phyloP scores from a whole-genome alignment of 1,140 invertebrate species.

The Panonychus citri region DNA sequence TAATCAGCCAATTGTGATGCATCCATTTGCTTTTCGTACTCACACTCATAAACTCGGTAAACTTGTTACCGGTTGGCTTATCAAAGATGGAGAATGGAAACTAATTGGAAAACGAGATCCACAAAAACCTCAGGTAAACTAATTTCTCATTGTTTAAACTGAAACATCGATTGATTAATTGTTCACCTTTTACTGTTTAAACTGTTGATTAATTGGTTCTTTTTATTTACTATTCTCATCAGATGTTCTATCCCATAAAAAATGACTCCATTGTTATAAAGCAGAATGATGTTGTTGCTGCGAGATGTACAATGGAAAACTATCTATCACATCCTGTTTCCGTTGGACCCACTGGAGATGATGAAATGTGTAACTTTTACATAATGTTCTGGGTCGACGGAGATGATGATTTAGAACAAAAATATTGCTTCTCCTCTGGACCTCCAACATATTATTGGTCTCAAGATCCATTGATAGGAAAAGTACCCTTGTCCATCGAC shows the following conservation, averaged over 20 bases:
- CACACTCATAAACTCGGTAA: constrained; percentile 73
- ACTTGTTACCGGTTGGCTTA: constrained; percentile 64
- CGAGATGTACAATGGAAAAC: constrained; percentile 73
- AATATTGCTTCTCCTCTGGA: constrained; percentile 62
- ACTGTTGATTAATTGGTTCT: neutral
- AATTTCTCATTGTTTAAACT: too few species aligned
- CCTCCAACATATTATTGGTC: constrained; percentile 60
- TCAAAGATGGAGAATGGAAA: constrained; percentile 44
- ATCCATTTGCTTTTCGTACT: constrained; percentile 82
- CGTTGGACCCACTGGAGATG: constrained; percentile 65
- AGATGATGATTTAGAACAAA: constrained; percentile 45
- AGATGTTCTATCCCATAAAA: constrained; percentile 78
- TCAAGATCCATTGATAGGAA: constrained; percentile 19
- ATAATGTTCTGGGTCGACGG: constrained; percentile 87
- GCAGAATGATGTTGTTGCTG: constrained; percentile 53
- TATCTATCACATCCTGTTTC: constrained; percentile 33
- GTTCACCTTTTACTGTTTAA: too few species aligned
- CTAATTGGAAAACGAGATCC: constrained; percentile 76
- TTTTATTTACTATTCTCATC: constrained; percentile 12
- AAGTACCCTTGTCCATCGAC: constrained; percentile 38
- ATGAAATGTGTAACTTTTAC: constrained; percentile 99
- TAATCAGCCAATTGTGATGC: constrained; percentile 51
- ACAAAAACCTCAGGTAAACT: constrained; percentile 44
- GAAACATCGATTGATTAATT: too few species aligned
- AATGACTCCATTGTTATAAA: constrained; percentile 27